These are phyloP conservation scores for Agapornis roseicollis DNA, from an alignment of 2,113 vertebrate species.

Conservation along the genomic window DNA sequence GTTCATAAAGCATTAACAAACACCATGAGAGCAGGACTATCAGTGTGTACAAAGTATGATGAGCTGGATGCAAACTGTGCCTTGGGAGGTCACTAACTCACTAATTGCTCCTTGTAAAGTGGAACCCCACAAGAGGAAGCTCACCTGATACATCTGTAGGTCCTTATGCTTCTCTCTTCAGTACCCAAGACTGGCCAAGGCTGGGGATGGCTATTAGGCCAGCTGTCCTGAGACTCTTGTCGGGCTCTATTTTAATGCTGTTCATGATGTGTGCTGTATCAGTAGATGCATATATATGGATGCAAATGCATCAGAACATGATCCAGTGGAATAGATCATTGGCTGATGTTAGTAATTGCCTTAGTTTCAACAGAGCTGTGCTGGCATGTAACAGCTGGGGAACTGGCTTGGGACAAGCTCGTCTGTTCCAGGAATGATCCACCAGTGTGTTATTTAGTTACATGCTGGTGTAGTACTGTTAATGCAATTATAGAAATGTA, in stretches of 20 bases:
- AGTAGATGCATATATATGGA: neutral
- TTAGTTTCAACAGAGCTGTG: neutral
- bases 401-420: neutral
- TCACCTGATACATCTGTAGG: fast-evolving
- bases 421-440: neutral
- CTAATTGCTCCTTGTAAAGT: neutral
- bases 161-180: neutral
- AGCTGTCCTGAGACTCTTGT: neutral
- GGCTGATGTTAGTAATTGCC: neutral
- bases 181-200: neutral
- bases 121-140: neutral
- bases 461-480: neutral
- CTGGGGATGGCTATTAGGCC: neutral
- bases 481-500: neutral
- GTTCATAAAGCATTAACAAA: neutral
- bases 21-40: neutral
- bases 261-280: neutral
- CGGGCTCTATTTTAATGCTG: neutral
- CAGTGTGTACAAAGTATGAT: neutral
- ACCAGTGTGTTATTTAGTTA: neutral
- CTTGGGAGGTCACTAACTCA: neutral
- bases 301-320: neutral
- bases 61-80: neutral
- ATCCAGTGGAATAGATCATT: neutral
- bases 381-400: neutral